These are phyloP conservation scores for Zaprionus capensis DNA, from an alignment of 1,140 invertebrate genomes.

Conservation along the genomic window DNA sequence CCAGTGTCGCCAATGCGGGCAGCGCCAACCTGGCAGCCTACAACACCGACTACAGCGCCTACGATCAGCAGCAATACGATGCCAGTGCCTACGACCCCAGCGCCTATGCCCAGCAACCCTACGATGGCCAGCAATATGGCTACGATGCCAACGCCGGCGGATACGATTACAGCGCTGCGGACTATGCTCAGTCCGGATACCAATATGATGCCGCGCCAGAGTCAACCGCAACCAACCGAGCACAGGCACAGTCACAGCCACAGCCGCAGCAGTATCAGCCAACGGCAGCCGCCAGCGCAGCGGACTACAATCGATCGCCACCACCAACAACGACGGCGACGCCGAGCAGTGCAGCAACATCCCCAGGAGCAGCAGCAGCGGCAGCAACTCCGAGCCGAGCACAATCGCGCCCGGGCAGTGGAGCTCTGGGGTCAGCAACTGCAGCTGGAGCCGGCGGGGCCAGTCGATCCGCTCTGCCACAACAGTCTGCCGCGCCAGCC, in stretches of 20 bases:
- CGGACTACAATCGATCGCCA: slow-evolving; percentile 66
- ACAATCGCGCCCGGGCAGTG: slow-evolving; percentile 79
- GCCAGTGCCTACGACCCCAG: slow-evolving; percentile 70
- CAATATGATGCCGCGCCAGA: slow-evolving; percentile 64
- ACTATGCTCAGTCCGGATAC: slow-evolving; percentile 70
- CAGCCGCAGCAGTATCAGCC: slow-evolving; percentile 40
- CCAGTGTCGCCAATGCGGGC: slow-evolving; percentile 47
- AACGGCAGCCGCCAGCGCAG: slow-evolving; percentile 31
- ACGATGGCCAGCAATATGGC: slow-evolving; percentile 72
- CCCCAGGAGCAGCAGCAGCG: slow-evolving; percentile 44
- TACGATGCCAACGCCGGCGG: slow-evolving; percentile 57
- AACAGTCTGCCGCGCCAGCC: slow-evolving; percentile 82
- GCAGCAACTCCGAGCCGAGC: slow-evolving; percentile 58
- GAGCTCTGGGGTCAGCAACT: slow-evolving; percentile 79
- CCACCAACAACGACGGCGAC: slow-evolving; percentile 49
- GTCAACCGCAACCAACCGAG: slow-evolving; percentile 41
- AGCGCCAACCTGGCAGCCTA: slow-evolving; percentile 71
- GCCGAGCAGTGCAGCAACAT: slow-evolving; percentile 43
- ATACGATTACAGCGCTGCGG: slow-evolving; percentile 55
- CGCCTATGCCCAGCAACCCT: slow-evolving; percentile 70
- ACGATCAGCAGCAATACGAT: slow-evolving; percentile 83
- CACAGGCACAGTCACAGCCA: slow-evolving; percentile 31
- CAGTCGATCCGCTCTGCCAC: slow-evolving; percentile 76
- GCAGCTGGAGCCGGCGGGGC: slow-evolving; percentile 59
- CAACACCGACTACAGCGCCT: slow-evolving; percentile 79